A percentile compares a stretch with the other conserved stretches of the same genome.
Evolutionary conservation across 2,113 vertebrate species (phyloP).

Genomic region (Leptocoma aspasia): DNA sequence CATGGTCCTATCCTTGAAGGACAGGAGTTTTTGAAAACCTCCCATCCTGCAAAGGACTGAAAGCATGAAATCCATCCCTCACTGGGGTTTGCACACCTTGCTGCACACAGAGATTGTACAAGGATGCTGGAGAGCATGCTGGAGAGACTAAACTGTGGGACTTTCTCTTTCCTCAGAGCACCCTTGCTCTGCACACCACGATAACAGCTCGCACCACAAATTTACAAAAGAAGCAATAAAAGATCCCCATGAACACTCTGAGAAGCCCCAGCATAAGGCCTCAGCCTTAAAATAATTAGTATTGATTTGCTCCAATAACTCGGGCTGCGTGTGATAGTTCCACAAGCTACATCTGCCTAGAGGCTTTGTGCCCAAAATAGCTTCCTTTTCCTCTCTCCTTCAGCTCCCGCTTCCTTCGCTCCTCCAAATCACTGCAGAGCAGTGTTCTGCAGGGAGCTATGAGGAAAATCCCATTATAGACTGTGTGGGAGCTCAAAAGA

Average conservation of each 20-base stretch:
- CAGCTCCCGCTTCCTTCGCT: not conserved
- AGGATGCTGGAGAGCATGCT: not conserved
- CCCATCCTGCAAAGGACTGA: not conserved
- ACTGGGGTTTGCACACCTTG: not conserved
- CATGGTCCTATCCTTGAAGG: not conserved
- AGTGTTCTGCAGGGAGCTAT: not conserved
- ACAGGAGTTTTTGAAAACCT: not conserved
- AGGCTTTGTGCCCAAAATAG: constrained; percentile 58
- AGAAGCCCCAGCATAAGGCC: constrained; percentile 25
- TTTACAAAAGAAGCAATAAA: constrained; percentile 30
- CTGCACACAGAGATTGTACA: not conserved
- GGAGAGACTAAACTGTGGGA: not conserved
- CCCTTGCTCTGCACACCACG: rapidly evolving
- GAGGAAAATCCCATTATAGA: constrained; percentile 43
- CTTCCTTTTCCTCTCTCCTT: constrained; percentile 22
- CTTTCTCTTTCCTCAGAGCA: not conserved
- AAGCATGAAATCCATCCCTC: not conserved
- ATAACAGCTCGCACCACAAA: not conserved
- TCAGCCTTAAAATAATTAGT: constrained; percentile 67
- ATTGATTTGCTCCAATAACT: constrained; percentile 67
- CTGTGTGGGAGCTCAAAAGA: constrained; percentile 16
- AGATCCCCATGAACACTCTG: constrained; percentile 20
- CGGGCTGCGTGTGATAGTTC: constrained; percentile 43
- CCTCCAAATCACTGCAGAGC: not conserved
- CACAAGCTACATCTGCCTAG: constrained; percentile 52